Percentiles rank a stretch among this genome's conserved stretches.
Conservation (phyloP, 2,888 invertebrate species). For the Drosophila niveifrons region DNA sequence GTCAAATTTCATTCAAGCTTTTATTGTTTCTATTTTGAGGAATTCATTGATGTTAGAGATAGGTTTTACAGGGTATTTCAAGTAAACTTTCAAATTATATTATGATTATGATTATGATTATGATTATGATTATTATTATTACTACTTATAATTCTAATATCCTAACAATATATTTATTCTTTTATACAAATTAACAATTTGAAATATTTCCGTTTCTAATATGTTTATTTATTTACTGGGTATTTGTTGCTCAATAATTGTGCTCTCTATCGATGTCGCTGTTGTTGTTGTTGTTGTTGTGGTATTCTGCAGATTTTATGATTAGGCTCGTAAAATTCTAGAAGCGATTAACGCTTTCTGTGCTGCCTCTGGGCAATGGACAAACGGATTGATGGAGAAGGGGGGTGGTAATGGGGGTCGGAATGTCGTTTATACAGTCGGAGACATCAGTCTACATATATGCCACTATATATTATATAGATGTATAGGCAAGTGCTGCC, state of each 20-base stretch:
- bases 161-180: too few species aligned
- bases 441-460: constrained; percentile 24
- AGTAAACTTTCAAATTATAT: too few species aligned
- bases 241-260: not conserved
- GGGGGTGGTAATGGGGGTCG: constrained; percentile 6
- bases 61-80: too few species aligned
- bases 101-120: too few species aligned
- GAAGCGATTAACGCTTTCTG: constrained; percentile 57
- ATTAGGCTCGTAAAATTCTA: constrained; percentile 70
- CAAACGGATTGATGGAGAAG: not conserved
- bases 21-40: too few species aligned
- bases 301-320: constrained; percentile 50
- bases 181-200: too few species aligned
- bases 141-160: too few species aligned
- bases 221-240: not conserved
- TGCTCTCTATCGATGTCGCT: not conserved
- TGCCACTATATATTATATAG: constrained; percentile 22
- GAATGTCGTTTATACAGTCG: constrained; percentile 39
- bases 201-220: not conserved
- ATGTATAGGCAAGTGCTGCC: constrained; percentile 63
- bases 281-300: constrained; percentile 20
- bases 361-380: not conserved
- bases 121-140: too few species aligned
- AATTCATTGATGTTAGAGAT: too few species aligned
- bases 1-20: too few species aligned